These are phyloP conservation scores for Frankliniella intonsa DNA, from an alignment of 2,888 invertebrate species.

Conservation along the genomic window DNA sequence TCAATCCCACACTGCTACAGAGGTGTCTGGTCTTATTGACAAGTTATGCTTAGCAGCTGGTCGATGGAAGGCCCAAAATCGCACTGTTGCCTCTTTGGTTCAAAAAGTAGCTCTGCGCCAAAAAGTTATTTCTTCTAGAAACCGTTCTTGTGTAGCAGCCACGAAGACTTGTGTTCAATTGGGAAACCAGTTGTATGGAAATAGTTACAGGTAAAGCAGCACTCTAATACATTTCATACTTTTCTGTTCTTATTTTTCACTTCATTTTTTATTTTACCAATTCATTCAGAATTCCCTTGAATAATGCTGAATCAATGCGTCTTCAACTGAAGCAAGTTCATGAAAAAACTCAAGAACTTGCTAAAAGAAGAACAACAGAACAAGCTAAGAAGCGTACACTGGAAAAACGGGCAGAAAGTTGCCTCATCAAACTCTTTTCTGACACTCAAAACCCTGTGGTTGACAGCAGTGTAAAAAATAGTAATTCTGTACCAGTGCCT, in stretches of 20 bases:
- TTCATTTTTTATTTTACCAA: neutral
- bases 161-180: neutral
- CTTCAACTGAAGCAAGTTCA: conserved; percentile 2
- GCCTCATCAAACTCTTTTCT: neutral
- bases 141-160: neutral
- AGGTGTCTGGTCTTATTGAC: neutral
- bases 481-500: neutral
- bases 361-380: neutral
- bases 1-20: neutral
- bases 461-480: neutral
- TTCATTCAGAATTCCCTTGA: neutral
- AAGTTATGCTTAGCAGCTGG: neutral
- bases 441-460: neutral
- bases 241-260: no score
- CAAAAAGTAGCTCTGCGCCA: neutral
- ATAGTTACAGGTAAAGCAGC: neutral
- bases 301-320: neutral
- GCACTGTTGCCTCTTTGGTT: neutral
- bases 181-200: neutral
- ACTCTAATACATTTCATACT: no score
- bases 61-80: neutral
- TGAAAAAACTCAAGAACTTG: conserved; percentile 15
- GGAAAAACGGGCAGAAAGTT: neutral
- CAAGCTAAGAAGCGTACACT: neutral
- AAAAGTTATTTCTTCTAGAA: neutral